These are phyloP conservation scores for Bos indicus DNA, from an alignment of 2,113 vertebrate genomes.

Conservation along the genomic window DNA sequence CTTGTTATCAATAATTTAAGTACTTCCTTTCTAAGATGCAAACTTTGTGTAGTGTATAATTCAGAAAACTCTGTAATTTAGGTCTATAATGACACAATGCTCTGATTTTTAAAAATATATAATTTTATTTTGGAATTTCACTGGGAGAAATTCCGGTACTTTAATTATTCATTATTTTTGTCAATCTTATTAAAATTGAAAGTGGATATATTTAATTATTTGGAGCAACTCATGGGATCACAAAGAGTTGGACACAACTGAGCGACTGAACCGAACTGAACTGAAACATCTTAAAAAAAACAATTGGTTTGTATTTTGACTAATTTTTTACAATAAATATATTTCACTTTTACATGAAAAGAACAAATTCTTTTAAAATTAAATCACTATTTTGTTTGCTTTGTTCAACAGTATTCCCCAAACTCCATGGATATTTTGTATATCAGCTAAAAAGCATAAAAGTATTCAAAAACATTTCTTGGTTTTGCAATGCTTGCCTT, in stretches of 20 bases:
- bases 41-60: neutral
- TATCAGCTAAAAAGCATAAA: neutral
- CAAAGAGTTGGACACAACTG: too few relatives aligned
- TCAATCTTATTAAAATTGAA: neutral
- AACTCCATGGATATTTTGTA: neutral
- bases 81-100: neutral
- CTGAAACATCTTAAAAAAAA: neutral
- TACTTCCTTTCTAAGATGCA: neutral
- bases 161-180: neutral
- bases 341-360: neutral
- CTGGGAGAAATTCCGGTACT: neutral
- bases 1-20: neutral
- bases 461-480: neutral
- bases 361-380: neutral
- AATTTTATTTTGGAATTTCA: neutral
- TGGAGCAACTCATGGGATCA: neutral
- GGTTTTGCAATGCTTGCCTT: neutral
- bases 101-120: neutral
- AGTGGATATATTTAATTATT: neutral
- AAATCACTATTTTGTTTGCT: neutral
- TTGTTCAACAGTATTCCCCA: neutral
- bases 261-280: too few relatives aligned
- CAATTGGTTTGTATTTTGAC: neutral
- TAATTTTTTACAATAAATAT: neutral
- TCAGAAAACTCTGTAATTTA: neutral